Base-by-base conservation (phyloP, 2,888 invertebrate genomes). In the Ochropacha duplaris region DNA sequence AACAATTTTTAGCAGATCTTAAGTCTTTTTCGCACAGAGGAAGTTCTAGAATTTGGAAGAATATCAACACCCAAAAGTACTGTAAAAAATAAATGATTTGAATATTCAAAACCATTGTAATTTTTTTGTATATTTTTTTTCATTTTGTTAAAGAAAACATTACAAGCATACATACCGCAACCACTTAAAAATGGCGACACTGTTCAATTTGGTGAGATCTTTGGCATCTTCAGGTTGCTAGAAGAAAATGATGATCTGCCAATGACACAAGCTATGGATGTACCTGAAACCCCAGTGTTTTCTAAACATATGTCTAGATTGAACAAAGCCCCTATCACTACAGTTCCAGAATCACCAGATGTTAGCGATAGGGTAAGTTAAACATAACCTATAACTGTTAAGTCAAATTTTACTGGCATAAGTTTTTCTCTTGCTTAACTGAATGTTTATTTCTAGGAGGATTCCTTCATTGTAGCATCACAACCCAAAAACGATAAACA, bases 271-370 rank as follows among this genome's bases (percentile, higher is more conserved):
- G 89, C 84, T 4, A 62, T 89, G 5, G 84, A 87, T 19, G 74
- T 91, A 11, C 90, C 90, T 0, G 89, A 88, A 16, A 91, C 90
- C 2, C 91, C 90, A 1, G 58, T 83, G 1, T 59, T 68, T 1
- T 68, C 61, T 1, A 77, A 69, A 56, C 72, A 75, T 64, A 56
- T 78, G 3, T 78, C 84, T 0, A 84, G 79, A 62, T 36, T 84
- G 12, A 75, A 78, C 57, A 74, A 72, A 60, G 67, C 51, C 16
- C 73, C 79, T 1, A 72, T 66, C 0, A 88, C 83, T 4, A 77
- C 79, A 12, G 74, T 91, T 61, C 92, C 91, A 0, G 91, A 92
- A 62, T 91, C 92, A 4, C 92, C 92, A 2, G 91, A 92, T 74
- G 81, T 87, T 55, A 92, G 91, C 69, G 90, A 91, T 60, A 83